Percentiles rank a stretch among this genome's conserved stretches.
These are phyloP conservation scores for Agapetus fuscipes DNA, from an alignment of 2,888 invertebrate genomes.

Conservation along the genomic window DNA sequence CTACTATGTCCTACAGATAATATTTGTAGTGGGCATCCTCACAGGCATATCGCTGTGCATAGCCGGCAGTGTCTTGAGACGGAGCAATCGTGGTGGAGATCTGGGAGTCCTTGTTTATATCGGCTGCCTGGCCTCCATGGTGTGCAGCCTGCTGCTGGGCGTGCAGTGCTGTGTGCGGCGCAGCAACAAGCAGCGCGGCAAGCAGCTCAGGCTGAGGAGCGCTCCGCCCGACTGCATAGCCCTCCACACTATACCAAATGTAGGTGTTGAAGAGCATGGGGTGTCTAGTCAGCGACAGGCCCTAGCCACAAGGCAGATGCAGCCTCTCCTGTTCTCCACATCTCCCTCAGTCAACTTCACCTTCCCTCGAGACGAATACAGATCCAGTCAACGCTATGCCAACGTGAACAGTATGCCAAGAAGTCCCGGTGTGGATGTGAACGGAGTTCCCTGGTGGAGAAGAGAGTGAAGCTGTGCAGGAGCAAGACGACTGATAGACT, in stretches of 20 bases:
- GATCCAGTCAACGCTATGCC: constrained; percentile 14
- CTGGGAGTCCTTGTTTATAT: constrained; percentile 58
- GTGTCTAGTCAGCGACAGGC: constrained; percentile 6
- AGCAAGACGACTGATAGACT: constrained; percentile 11
- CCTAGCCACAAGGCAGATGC: constrained; percentile 12
- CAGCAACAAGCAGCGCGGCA: constrained; percentile 35
- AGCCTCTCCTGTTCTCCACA: constrained; percentile 15
- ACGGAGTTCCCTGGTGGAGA: constrained; percentile 45
- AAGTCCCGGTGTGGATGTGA: constrained; percentile 34
- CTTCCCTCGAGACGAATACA: constrained; percentile 18
- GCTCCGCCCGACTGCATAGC: constrained; percentile 35
- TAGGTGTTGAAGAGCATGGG: constrained; percentile 9
- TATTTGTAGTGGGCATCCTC: constrained; percentile 56
- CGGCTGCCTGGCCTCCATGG: constrained; percentile 50
- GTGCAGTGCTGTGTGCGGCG: constrained; percentile 55
- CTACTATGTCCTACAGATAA: constrained; percentile 60
- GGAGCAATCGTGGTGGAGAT: constrained; percentile 53
- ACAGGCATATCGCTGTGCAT: constrained; percentile 56
- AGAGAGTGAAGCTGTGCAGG: constrained; percentile 27
- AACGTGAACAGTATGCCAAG: constrained; percentile 6
- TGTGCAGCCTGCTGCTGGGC: constrained; percentile 50
- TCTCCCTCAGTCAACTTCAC: constrained; percentile 6
- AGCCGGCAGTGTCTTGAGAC: constrained; percentile 52
- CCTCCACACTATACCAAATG: constrained; percentile 35
- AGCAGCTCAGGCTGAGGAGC: constrained; percentile 30